Percentiles rank a stretch among this genome's conserved stretches.
phyloP scores from a whole-genome alignment of 1,140 invertebrate genomes.

The Brachionus asplanchnoidis region DNA sequence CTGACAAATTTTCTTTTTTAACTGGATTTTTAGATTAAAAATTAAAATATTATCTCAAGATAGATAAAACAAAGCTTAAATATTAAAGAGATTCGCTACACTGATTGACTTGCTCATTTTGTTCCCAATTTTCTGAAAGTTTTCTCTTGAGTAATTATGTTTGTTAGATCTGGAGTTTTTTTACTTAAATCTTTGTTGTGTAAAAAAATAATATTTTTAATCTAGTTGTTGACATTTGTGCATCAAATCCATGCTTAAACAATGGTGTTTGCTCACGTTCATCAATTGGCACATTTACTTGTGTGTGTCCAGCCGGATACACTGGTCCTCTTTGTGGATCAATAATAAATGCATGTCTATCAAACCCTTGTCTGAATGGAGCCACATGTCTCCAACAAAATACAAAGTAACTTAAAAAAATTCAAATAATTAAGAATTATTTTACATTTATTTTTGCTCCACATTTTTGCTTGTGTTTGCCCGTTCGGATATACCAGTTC shows the following conservation, averaged over 20 bases:
- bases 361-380: slow-evolving; percentile 42
- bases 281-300: slow-evolving; percentile 60
- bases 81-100: no score
- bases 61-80: no score
- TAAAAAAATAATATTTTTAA: background rate
- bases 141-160: no score
- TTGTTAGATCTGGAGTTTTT: no score
- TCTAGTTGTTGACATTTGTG: slow-evolving; percentile 36
- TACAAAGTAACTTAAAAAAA: background rate
- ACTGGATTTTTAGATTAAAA: no score
- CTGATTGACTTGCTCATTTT: background rate
- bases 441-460: slow-evolving; percentile 46
- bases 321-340: slow-evolving; percentile 71
- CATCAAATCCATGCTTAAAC: slow-evolving; percentile 40
- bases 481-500: slow-evolving; percentile 76
- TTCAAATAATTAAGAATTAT: background rate
- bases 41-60: no score
- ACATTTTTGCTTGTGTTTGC: slow-evolving; percentile 74
- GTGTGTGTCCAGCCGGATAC: slow-evolving; percentile 80
- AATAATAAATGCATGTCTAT: slow-evolving; percentile 31
- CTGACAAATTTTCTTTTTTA: no score
- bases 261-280: slow-evolving; percentile 35
- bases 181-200: no score
- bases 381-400: slow-evolving; percentile 43
- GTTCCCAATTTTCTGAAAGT: background rate